phyloP scores from a whole-genome alignment of 2,113 vertebrate species.

The Epinephelus moara region DNA sequence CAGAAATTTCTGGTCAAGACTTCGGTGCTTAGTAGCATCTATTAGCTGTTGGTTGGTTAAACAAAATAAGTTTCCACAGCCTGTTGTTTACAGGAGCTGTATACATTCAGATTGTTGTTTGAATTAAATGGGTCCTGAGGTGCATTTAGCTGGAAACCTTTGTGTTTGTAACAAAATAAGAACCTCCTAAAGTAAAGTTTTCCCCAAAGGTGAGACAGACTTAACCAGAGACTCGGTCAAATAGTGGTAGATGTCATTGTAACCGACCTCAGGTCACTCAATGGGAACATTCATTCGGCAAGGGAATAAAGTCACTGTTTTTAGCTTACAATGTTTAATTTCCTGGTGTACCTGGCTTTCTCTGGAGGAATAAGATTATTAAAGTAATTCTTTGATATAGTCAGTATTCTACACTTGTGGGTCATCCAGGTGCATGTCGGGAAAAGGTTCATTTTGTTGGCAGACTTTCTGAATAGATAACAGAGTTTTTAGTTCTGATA shows the following conservation, averaged over 20 bases:
- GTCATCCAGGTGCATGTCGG: background rate
- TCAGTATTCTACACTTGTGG: background rate
- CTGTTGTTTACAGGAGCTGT: background rate
- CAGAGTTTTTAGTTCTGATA: background rate
- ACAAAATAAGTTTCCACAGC: background rate
- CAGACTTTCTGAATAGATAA: conserved; percentile 9
- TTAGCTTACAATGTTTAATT: background rate
- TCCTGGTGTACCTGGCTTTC: background rate
- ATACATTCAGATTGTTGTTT: background rate
- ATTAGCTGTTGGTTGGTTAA: background rate
- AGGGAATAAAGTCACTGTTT: background rate
- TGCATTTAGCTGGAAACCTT: background rate
- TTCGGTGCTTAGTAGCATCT: background rate
- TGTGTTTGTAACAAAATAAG: background rate
- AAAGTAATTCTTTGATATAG: conserved; percentile 10
- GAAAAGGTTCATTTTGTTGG: background rate
- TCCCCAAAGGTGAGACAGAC: background rate
- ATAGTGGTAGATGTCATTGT: background rate
- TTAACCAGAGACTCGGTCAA: background rate
- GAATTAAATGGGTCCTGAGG: background rate
- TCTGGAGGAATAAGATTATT: background rate
- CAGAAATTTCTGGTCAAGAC: background rate
- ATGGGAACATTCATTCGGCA: background rate
- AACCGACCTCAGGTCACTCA: background rate
- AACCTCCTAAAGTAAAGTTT: background rate